A percentile compares a stretch with the other conserved stretches of the same genome.
phyloP scores from a whole-genome alignment of 2,888 invertebrate species.

The Prenolepis imparis region DNA sequence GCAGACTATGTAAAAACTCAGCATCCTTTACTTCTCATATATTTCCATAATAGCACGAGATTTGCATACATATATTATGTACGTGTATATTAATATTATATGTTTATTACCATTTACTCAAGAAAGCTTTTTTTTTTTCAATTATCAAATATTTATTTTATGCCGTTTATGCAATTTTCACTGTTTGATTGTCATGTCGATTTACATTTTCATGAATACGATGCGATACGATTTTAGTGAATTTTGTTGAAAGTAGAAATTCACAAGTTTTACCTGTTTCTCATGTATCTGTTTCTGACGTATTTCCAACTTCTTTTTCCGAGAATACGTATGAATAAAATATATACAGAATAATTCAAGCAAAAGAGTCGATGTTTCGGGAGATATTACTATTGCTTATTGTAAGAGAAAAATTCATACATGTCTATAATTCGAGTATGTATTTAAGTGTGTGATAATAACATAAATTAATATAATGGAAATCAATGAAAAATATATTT shows the following conservation, averaged over 20 bases:
- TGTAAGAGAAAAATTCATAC: not conserved
- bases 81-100: no score
- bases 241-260: constrained; percentile 1
- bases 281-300: not conserved
- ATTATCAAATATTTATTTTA: not conserved
- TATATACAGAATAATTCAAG: not conserved
- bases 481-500: not conserved
- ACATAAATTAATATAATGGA: not conserved
- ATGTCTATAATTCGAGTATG: not conserved
- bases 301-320: not conserved
- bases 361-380: not conserved
- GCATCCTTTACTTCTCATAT: not conserved
- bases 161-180: not conserved
- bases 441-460: not conserved
- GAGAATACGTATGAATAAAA: not conserved
- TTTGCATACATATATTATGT: not conserved
- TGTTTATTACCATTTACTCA: not conserved
- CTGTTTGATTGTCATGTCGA: not conserved
- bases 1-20: not conserved
- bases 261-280: not conserved
- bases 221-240: not conserved
- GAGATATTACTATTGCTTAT: not conserved
- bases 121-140: not conserved
- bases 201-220: constrained; percentile 30
- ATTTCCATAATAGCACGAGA: not conserved